Evolutionary conservation across 2,888 invertebrate genomes (phyloP).

Genomic region (Hydrotaea diabolus): DNA sequence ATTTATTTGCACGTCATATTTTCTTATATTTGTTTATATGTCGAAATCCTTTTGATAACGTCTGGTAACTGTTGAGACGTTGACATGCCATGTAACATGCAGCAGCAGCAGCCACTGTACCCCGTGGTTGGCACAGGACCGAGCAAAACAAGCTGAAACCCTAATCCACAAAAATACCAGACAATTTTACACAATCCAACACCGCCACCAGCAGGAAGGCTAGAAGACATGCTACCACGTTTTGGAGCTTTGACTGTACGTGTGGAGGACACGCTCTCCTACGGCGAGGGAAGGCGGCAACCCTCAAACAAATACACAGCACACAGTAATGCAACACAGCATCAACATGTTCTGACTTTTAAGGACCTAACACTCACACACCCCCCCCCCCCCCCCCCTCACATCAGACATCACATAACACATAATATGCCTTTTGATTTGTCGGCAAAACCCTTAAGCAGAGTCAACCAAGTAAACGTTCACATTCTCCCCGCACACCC

Average conservation of each 20-base stretch:
- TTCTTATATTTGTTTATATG: background rate
- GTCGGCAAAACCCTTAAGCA: constrained; percentile 29
- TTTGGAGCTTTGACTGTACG: no score
- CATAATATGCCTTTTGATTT: constrained; percentile 45
- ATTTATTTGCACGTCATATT: background rate
- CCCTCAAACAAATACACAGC: background rate
- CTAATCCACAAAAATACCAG: background rate
- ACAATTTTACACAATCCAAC: background rate
- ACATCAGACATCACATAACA: constrained; percentile 1
- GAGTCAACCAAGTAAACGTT: background rate
- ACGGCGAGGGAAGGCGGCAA: background rate
- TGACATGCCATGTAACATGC: background rate
- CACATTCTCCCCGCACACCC: constrained; percentile 5
- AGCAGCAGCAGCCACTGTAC: background rate
- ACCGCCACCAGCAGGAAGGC: background rate
- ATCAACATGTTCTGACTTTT: constrained; percentile 26
- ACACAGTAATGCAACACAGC: background rate
- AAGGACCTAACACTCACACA: background rate
- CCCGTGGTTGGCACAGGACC: background rate
- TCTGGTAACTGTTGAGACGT: constrained; percentile 8
- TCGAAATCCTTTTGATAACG: background rate
- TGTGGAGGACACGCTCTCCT: background rate
- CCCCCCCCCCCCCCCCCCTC: background rate
- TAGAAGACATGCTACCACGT: background rate
- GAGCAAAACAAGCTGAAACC: constrained; percentile 1